Conservation (phyloP, 2,113 vertebrate species). For the Nothocercus nigrocapillus region DNA sequence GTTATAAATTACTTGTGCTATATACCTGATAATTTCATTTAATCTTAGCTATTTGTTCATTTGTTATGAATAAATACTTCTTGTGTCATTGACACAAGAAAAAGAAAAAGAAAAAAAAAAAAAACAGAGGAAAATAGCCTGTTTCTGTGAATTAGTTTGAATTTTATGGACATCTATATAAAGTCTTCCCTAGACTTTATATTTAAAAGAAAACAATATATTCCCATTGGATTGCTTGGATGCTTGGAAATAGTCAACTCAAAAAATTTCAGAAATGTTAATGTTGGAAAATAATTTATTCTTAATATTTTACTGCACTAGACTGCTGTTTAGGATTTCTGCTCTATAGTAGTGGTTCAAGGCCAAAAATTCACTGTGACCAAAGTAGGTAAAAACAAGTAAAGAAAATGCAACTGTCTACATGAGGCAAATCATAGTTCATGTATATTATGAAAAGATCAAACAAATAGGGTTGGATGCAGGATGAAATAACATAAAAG, state of each 20-base stretch:
- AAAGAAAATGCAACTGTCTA: neutral
- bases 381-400: neutral
- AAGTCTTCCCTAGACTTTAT: neutral
- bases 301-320: neutral
- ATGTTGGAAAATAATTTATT: neutral
- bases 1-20: slow-evolving; percentile 45
- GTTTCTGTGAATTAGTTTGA: neutral
- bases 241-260: neutral
- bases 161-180: neutral
- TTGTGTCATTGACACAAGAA: fast-evolving
- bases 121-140: neutral
- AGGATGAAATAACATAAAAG: neutral
- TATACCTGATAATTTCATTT: slow-evolving; percentile 41
- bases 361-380: neutral
- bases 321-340: neutral
- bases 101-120: neutral
- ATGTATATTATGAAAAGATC: neutral
- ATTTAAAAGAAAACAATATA: neutral
- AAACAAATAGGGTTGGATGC: neutral
- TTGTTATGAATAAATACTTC: neutral
- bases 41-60: slow-evolving; percentile 5
- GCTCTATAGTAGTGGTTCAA: neutral
- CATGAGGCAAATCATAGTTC: neutral
- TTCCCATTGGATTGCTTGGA: neutral
- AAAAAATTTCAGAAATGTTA: neutral